A percentile compares a stretch with the other conserved stretches of the same genome.
phyloP scores from a whole-genome alignment of 2,113 vertebrate species.

The Sebastes schlegelii region DNA sequence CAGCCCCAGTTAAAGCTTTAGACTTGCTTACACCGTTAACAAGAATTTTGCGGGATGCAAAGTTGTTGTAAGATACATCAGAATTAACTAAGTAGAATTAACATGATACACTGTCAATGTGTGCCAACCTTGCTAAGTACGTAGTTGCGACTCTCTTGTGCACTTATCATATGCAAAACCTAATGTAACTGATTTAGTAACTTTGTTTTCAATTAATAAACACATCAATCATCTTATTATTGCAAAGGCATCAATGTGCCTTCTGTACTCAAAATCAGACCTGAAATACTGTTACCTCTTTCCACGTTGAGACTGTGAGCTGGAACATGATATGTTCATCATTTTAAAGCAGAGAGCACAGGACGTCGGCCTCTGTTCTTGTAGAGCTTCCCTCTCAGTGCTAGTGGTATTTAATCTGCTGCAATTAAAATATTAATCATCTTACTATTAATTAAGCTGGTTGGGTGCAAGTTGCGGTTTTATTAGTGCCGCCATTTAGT shows the following conservation, averaged over 20 bases:
- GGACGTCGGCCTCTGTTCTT: slow-evolving; percentile 28
- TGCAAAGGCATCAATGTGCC: slow-evolving; percentile 1
- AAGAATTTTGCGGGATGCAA: too few relatives aligned
- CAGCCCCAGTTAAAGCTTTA: too few relatives aligned
- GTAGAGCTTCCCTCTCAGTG: slow-evolving; percentile 37
- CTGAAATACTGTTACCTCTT: slow-evolving; percentile 9
- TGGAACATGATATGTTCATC: slow-evolving; percentile 35
- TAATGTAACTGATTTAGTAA: neutral
- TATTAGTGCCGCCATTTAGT: slow-evolving; percentile 86
- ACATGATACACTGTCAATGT: neutral
- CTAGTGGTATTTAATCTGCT: slow-evolving; percentile 75
- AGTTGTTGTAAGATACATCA: neutral
- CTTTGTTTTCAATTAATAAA: neutral
- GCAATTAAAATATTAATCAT: slow-evolving; percentile 88
- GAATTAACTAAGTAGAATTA: neutral
- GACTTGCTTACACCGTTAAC: neutral
- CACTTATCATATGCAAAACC: neutral
- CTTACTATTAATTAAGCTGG: slow-evolving; percentile 86
- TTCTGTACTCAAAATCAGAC: neutral
- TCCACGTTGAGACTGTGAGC: neutral
- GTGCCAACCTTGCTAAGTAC: neutral
- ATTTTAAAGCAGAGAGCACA: slow-evolving; percentile 39
- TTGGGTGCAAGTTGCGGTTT: slow-evolving; percentile 85
- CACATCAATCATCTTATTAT: neutral
- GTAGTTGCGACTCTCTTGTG: neutral